Evolutionary conservation across 2,113 vertebrate species (phyloP).

Genomic region (Aythya baeri): DNA sequence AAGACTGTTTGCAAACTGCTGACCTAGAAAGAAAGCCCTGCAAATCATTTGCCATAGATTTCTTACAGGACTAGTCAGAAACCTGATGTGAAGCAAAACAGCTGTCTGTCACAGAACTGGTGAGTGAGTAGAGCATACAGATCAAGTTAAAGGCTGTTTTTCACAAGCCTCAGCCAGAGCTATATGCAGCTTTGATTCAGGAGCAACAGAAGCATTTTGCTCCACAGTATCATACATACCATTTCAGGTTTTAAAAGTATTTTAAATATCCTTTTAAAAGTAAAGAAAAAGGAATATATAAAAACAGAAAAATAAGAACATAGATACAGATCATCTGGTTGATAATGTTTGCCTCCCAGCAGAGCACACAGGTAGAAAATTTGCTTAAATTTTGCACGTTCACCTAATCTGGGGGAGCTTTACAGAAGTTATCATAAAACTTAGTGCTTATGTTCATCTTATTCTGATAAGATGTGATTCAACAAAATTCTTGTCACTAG

Average conservation of each 20-base stretch:
- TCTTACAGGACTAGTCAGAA: slow-evolving; percentile 18
- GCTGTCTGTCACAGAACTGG: background rate
- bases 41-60: slow-evolving; percentile 68
- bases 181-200: background rate
- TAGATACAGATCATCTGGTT: background rate
- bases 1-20: slow-evolving; percentile 67
- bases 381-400: background rate
- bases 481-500: background rate
- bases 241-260: background rate
- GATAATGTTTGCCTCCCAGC: background rate
- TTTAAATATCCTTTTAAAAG: background rate
- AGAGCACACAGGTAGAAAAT: background rate
- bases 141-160: background rate
- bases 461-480: background rate
- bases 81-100: slow-evolving; percentile 23
- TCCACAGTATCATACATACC: background rate
- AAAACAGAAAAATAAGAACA: background rate
- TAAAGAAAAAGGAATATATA: background rate
- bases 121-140: background rate
- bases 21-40: slow-evolving; percentile 58
- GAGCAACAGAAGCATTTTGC: background rate
- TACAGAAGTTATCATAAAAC: background rate
- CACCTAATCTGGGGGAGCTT: background rate
- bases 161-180: background rate
- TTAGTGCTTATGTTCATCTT: background rate